phyloP scores from a whole-genome alignment of 2,888 invertebrate genomes.

The Dryococelus australis region DNA sequence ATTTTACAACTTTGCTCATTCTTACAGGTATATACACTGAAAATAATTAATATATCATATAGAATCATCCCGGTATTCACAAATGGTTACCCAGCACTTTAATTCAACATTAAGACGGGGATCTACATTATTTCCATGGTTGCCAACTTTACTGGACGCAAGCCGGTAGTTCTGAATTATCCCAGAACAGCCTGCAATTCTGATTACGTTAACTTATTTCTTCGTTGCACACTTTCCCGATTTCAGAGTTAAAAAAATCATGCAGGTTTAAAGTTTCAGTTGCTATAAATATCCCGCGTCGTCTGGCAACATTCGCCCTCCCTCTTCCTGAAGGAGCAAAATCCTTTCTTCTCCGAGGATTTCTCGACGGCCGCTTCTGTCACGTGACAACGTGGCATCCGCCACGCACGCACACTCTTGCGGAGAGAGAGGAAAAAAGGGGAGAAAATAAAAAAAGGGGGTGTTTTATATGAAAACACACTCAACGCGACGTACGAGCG shows the following conservation, averaged over 20 bases:
- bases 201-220: no score
- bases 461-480: slow-evolving; percentile 31
- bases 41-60: no score
- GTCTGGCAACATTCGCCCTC: not conserved
- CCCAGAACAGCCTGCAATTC: no score
- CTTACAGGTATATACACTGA: no score
- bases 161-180: no score
- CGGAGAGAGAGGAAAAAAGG: not conserved
- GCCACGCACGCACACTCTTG: not conserved
- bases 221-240: no score
- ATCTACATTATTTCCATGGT: no score
- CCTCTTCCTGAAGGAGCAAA: not conserved
- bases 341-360: slow-evolving; percentile 11
- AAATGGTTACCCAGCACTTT: no score
- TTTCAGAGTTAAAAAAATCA: not conserved
- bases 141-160: no score
- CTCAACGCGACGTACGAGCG: slow-evolving; percentile 25
- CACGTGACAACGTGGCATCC: not conserved
- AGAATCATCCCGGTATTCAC: no score
- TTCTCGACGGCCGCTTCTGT: not conserved
- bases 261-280: not conserved
- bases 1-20: no score
- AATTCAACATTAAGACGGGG: no score
- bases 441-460: not conserved
- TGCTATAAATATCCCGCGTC: not conserved